Conservation (phyloP, 2,888 invertebrate species). For the Neelides folsomi region DNA sequence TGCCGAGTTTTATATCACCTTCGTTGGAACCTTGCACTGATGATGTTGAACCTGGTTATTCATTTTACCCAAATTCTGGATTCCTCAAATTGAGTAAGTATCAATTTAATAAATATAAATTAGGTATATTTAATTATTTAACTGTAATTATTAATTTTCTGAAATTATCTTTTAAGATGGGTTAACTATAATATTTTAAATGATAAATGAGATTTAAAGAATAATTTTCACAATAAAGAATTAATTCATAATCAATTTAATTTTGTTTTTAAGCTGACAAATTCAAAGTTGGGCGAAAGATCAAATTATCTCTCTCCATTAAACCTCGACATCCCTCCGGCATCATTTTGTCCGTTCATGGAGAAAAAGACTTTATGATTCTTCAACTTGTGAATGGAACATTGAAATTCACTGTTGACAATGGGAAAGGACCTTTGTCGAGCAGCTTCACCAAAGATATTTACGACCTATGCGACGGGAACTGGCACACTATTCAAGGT, state of each 20-base stretch:
- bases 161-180: no score
- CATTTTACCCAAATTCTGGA: constrained; percentile 67
- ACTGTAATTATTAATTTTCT: no score
- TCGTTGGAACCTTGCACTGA: constrained; percentile 67
- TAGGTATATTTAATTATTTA: no score
- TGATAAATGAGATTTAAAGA: not conserved
- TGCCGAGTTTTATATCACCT: constrained; percentile 32
- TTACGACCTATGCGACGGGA: constrained; percentile 75
- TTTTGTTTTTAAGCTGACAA: constrained; percentile 46
- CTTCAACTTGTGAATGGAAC: constrained; percentile 72
- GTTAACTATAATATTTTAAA: not conserved
- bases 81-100: constrained; percentile 46
- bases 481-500: constrained; percentile 72
- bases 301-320: constrained; percentile 70
- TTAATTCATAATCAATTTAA: not conserved
- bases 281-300: constrained; percentile 63
- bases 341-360: constrained; percentile 71
- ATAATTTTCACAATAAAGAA: not conserved
- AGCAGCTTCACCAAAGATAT: constrained; percentile 51
- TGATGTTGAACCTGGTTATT: constrained; percentile 64
- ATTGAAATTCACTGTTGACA: constrained; percentile 68
- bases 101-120: no score
- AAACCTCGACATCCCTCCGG: constrained; percentile 74
- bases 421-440: constrained; percentile 64
- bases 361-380: constrained; percentile 65